Percentiles rank a stretch among this genome's conserved stretches.
Evolutionary conservation across 2,888 invertebrate species (phyloP).

Genomic region (Aquatica leii): DNA sequence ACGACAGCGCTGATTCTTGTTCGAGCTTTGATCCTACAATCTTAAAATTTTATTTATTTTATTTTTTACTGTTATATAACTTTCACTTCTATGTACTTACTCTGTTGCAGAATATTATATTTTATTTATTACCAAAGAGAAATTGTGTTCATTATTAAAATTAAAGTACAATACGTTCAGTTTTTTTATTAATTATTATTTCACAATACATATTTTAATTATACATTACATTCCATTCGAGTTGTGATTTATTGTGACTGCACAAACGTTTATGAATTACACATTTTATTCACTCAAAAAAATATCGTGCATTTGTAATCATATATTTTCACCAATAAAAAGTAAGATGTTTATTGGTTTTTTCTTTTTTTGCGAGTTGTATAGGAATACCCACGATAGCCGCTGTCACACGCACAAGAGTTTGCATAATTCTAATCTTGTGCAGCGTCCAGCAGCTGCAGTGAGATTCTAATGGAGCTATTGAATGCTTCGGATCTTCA

Average conservation of each 20-base stretch:
- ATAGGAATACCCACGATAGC: slow-evolving; percentile 87
- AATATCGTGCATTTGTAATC: slow-evolving; percentile 6
- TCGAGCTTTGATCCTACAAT: too few relatives aligned
- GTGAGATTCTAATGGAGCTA: slow-evolving; percentile 68
- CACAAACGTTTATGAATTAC: slow-evolving; percentile 1
- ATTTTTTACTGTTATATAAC: too few relatives aligned
- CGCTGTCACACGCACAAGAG: slow-evolving; percentile 99
- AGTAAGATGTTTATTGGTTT: not conserved
- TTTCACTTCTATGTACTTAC: not conserved
- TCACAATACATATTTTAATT: not conserved
- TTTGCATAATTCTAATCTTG: slow-evolving; percentile 88
- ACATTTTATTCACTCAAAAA: slow-evolving; percentile 2
- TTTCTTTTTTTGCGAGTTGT: slow-evolving; percentile 51
- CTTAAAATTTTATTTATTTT: too few relatives aligned
- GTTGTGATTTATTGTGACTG: slow-evolving; percentile 6
- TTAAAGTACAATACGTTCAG: not conserved
- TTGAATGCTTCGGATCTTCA: too few relatives aligned
- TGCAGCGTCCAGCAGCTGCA: slow-evolving; percentile 99
- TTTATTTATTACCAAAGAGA: slow-evolving; percentile 8
- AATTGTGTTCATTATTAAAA: slow-evolving; percentile 11
- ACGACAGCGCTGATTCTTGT: too few relatives aligned
- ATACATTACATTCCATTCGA: slow-evolving; percentile 9
- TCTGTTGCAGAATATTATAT: not conserved
- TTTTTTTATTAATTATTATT: not conserved
- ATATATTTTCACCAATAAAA: slow-evolving; percentile 8